These are phyloP conservation scores for Chirona hameri DNA, from an alignment of 2,888 invertebrate species.

Conservation along the genomic window DNA sequence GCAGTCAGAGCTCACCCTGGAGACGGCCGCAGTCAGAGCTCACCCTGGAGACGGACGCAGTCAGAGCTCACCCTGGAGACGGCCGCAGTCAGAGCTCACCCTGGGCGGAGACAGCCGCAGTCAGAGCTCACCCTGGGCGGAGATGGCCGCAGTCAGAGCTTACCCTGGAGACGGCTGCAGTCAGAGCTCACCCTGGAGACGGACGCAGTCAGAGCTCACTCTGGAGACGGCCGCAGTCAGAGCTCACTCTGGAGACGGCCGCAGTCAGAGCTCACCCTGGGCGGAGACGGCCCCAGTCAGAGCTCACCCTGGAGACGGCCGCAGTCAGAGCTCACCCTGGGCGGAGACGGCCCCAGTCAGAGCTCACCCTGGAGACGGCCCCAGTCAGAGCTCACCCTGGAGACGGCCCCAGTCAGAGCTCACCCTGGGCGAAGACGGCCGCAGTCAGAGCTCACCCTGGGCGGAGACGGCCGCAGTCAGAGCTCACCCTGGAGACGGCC, in stretches of 20 bases:
- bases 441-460: too few species aligned
- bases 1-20: slow-evolving; percentile 31
- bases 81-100: slow-evolving; percentile 22
- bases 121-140: slow-evolving; percentile 33
- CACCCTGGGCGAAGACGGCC: slow-evolving; percentile 32
- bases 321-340: slow-evolving; percentile 33
- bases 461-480: too few species aligned
- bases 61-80: slow-evolving; percentile 33
- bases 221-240: too few species aligned
- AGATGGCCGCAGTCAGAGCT: slow-evolving; percentile 23
- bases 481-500: slow-evolving; percentile 33
- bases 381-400: too few species aligned
- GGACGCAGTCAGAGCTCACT: slow-evolving; percentile 31
- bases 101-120: too few species aligned
- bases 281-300: slow-evolving; percentile 30
- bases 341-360: slow-evolving; percentile 30
- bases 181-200: slow-evolving; percentile 32
- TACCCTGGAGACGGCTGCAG: too few species aligned
- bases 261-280: slow-evolving; percentile 33
- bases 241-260: too few species aligned
- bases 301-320: too few species aligned
- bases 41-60: too few species aligned
- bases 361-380: too few species aligned
- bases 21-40: too few species aligned
- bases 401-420: too few species aligned